A percentile compares a stretch with the other conserved stretches of the same genome.
Conservation (phyloP, 1,140 invertebrate genomes). For the Drosophila pandora region DNA sequence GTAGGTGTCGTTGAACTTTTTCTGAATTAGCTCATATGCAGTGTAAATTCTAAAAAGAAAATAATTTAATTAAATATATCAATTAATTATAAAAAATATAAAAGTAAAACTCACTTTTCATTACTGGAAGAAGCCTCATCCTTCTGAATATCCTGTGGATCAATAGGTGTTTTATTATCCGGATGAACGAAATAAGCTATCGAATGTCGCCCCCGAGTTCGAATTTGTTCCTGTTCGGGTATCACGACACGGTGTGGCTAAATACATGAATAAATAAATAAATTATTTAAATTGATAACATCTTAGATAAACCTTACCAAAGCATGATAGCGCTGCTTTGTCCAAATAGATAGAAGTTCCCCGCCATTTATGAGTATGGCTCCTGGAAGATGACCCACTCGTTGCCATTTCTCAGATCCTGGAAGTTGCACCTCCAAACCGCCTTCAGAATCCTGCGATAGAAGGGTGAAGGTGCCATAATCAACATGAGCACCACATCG, state of each 20-base stretch:
- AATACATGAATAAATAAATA: conserved; percentile 31
- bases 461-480: conserved; percentile 89
- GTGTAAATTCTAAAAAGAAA: conserved; percentile 85
- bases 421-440: conserved; percentile 87
- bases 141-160: conserved; percentile 81
- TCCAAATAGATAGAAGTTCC: conserved; percentile 91
- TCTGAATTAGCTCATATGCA: conserved; percentile 88
- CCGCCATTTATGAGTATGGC: conserved; percentile 92
- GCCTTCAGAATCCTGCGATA: conserved; percentile 89
- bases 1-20: conserved; percentile 88
- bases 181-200: conserved; percentile 92
- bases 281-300: not conserved
- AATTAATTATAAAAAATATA: not conserved
- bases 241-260: conserved; percentile 90
- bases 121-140: conserved; percentile 57
- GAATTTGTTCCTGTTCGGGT: conserved; percentile 86
- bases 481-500: conserved; percentile 90
- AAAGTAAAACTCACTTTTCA: conserved; percentile 62
- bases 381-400: conserved; percentile 90
- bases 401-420: conserved; percentile 89
- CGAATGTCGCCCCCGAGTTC: conserved; percentile 87
- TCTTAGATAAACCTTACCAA: conserved; percentile 84
- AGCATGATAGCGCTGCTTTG: conserved; percentile 88
- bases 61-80: not conserved
- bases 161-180: conserved; percentile 85